These are phyloP conservation scores for Paramormyrops hopkinsi DNA, from an alignment of 2,797 vertebrate species.

Conservation along the genomic window DNA sequence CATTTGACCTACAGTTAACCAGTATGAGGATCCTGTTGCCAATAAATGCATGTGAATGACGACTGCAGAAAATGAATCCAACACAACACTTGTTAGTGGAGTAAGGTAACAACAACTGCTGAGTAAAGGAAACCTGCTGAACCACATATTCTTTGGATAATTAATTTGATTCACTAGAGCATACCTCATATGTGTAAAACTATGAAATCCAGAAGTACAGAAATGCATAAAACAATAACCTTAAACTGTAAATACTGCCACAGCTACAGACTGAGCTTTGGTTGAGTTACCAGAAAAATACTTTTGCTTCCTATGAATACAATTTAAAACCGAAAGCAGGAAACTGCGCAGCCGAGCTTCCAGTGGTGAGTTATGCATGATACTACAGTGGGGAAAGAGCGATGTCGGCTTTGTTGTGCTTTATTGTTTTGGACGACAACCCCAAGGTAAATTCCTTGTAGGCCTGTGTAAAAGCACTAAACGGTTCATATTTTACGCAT, in stretches of 20 bases:
- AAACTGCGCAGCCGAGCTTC: neutral
- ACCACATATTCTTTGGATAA: neutral
- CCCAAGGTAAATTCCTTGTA: neutral
- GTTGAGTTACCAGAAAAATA: neutral
- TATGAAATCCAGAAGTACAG: neutral
- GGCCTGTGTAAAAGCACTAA: neutral
- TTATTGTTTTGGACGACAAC: neutral
- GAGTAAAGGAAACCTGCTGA: neutral
- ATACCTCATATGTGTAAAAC: neutral
- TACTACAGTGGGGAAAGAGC: neutral
- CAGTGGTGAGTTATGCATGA: neutral
- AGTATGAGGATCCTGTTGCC: neutral
- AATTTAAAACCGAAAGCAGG: neutral
- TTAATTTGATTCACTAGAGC: neutral
- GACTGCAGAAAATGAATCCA: neutral
- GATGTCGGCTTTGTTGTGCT: neutral
- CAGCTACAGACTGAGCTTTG: neutral
- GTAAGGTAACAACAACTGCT: neutral
- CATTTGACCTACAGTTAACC: neutral
- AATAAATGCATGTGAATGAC: neutral
- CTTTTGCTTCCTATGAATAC: neutral
- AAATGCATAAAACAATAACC: neutral
- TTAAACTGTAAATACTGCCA: neutral
- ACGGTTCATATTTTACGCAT: neutral
- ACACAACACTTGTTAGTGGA: neutral